phyloP scores from a whole-genome alignment of 2,113 vertebrate genomes.

The Noturus placidus region DNA sequence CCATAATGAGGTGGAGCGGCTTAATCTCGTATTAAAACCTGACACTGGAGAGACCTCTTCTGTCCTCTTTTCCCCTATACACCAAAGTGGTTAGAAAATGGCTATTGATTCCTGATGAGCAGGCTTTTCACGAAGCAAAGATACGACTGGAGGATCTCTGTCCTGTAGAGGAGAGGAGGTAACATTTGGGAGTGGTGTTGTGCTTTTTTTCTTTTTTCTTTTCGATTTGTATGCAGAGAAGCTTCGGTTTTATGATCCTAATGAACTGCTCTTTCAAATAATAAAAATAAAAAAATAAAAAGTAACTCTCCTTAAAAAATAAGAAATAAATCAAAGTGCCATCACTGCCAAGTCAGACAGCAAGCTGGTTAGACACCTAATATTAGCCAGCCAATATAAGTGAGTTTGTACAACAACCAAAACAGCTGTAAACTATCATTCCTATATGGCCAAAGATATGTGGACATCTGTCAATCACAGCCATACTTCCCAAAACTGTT shows the following conservation, averaged over 20 bases:
- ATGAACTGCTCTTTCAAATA: neutral
- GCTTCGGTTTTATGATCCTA: neutral
- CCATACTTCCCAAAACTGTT: neutral
- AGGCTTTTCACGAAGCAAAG: slow-evolving; percentile 55
- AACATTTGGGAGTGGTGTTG: neutral
- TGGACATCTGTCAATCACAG: neutral
- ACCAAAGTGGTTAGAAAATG: slow-evolving; percentile 63
- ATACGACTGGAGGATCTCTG: slow-evolving; percentile 48
- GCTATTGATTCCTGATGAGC: slow-evolving; percentile 71
- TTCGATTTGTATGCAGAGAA: neutral
- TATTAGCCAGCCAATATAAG: neutral
- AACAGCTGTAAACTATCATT: too few relatives aligned
- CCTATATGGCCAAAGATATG: neutral
- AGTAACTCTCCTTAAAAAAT: too few relatives aligned
- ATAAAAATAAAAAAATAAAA: too few relatives aligned
- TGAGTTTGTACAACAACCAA: neutral
- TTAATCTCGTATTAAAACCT: slow-evolving; percentile 66
- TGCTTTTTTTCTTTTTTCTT: neutral
- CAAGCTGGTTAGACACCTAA: too few relatives aligned
- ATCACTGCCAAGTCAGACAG: too few relatives aligned
- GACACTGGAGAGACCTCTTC: slow-evolving; percentile 38
- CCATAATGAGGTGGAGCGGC: slow-evolving; percentile 65
- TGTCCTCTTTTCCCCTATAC: slow-evolving; percentile 40
- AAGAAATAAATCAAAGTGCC: too few relatives aligned
- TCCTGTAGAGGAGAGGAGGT: too few relatives aligned